Evolutionary conservation across 2,888 invertebrate genomes (phyloP).

Genomic region (Rhingia rostrata): DNA sequence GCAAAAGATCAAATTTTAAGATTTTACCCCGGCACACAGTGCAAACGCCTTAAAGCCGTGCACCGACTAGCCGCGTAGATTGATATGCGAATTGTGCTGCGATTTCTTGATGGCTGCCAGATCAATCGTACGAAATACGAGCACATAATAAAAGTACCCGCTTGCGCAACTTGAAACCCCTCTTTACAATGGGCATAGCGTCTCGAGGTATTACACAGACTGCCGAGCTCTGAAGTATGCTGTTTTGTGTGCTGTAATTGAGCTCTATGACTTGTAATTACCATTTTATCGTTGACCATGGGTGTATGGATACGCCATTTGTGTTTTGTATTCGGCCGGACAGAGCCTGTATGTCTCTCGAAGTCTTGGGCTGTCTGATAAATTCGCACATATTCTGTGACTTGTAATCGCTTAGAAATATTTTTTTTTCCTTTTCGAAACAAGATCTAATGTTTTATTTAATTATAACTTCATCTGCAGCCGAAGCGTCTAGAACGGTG

Average conservation of each 20-base stretch:
- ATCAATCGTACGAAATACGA: slow-evolving; percentile 40
- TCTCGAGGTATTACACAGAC: neutral
- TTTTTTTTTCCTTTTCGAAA: neutral
- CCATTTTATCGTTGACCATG: slow-evolving; percentile 69
- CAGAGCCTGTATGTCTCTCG: slow-evolving; percentile 50
- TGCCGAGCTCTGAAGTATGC: neutral
- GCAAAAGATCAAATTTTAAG: slow-evolving; percentile 58
- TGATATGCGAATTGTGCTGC: slow-evolving; percentile 61
- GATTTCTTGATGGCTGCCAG: slow-evolving; percentile 70
- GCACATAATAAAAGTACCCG: slow-evolving; percentile 33
- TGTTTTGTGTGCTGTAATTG: slow-evolving; percentile 42
- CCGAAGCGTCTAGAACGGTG: slow-evolving; percentile 51
- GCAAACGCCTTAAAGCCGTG: neutral
- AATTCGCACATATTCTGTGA: neutral
- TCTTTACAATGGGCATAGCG: slow-evolving; percentile 11
- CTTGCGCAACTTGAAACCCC: slow-evolving; percentile 45
- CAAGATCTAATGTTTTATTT: slow-evolving; percentile 38
- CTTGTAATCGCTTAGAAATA: neutral
- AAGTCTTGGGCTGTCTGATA: no score
- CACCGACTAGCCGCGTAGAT: slow-evolving; percentile 11
- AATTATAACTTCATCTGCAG: slow-evolving; percentile 50
- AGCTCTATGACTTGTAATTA: slow-evolving; percentile 68
- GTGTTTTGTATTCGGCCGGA: slow-evolving; percentile 38
- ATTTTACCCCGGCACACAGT: slow-evolving; percentile 6
- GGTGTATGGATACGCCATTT: slow-evolving; percentile 36